A percentile compares a stretch with the other conserved stretches of the same genome.
Conservation (phyloP, 2,888 invertebrate species). For the Drosophila fungiperda region DNA sequence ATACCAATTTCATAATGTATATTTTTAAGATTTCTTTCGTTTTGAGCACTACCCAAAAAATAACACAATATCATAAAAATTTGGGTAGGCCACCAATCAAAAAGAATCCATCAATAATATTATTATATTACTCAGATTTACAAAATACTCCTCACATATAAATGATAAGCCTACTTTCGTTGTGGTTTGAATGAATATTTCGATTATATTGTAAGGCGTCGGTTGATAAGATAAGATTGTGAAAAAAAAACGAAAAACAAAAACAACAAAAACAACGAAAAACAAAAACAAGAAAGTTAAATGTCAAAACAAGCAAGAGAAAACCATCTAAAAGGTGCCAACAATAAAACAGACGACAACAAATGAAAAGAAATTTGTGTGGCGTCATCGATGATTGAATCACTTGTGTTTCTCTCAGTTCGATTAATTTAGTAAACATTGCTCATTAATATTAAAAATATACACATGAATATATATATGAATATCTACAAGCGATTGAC, state of each 20-base stretch:
- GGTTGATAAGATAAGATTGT: slow-evolving; percentile 69
- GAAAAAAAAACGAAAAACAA: slow-evolving; percentile 13
- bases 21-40: not conserved
- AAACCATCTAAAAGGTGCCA: slow-evolving; percentile 37
- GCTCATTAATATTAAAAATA: slow-evolving; percentile 11
- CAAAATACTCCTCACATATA: slow-evolving; percentile 2
- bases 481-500: slow-evolving; percentile 4
- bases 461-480: not conserved
- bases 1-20: not conserved
- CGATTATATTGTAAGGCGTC: slow-evolving; percentile 33
- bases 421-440: slow-evolving; percentile 20
- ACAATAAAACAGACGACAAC: slow-evolving; percentile 27
- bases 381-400: slow-evolving; percentile 75
- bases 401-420: slow-evolving; percentile 27
- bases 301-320: slow-evolving; percentile 34
- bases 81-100: not conserved
- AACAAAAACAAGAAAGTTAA: slow-evolving; percentile 28
- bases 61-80: not conserved
- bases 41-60: not conserved
- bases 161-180: slow-evolving; percentile 6
- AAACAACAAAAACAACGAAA: slow-evolving; percentile 18
- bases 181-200: slow-evolving; percentile 35
- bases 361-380: slow-evolving; percentile 40
- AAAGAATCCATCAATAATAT: no score
- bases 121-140: not conserved